phyloP scores from a whole-genome alignment of 1,140 invertebrate species.

The Contarinia nasturtii region DNA sequence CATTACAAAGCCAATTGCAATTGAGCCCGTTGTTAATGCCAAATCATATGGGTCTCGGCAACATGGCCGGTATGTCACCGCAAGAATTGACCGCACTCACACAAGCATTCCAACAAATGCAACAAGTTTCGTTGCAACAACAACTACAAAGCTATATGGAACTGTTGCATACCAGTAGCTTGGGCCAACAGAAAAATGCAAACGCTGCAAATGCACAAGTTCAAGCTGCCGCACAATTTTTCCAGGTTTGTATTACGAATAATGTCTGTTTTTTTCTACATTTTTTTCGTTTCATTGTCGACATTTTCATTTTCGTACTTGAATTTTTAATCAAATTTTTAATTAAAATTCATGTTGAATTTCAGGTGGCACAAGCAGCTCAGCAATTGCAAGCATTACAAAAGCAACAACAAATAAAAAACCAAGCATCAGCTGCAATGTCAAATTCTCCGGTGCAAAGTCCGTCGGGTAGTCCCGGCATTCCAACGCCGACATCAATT shows the following conservation, averaged over 20 bases:
- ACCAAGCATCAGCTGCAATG: slow-evolving; percentile 24
- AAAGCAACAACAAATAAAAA: slow-evolving; percentile 44
- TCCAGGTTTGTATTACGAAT: slow-evolving; percentile 11
- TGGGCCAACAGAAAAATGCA: slow-evolving; percentile 8
- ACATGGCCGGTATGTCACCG: slow-evolving; percentile 8
- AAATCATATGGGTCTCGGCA: slow-evolving; percentile 8
- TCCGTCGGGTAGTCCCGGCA: slow-evolving; percentile 28
- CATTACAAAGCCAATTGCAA: slow-evolving; percentile 7
- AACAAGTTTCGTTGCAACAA: slow-evolving; percentile 1
- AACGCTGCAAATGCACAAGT: slow-evolving; percentile 4
- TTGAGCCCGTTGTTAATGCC: slow-evolving; percentile 6
- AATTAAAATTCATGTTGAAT: neutral
- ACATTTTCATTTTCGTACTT: neutral
- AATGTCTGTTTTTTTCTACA: slow-evolving; percentile 15
- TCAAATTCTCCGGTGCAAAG: slow-evolving; percentile 29
- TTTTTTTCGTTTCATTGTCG: slow-evolving; percentile 30
- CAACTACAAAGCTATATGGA: slow-evolving; percentile 22
- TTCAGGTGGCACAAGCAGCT: slow-evolving; percentile 50
- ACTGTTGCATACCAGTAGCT: slow-evolving; percentile 12
- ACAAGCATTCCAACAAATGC: slow-evolving; percentile 16
- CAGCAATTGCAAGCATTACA: slow-evolving; percentile 63
- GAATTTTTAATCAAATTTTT: neutral
- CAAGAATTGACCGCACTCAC: slow-evolving; percentile 13
- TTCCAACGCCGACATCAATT: slow-evolving; percentile 20
- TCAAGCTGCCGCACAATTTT: slow-evolving; percentile 1